Evolutionary conservation across 2,113 vertebrate species (phyloP), one percentile per base, ranked within the genome.

Genomic region (Cryptotis parvus): DNA sequence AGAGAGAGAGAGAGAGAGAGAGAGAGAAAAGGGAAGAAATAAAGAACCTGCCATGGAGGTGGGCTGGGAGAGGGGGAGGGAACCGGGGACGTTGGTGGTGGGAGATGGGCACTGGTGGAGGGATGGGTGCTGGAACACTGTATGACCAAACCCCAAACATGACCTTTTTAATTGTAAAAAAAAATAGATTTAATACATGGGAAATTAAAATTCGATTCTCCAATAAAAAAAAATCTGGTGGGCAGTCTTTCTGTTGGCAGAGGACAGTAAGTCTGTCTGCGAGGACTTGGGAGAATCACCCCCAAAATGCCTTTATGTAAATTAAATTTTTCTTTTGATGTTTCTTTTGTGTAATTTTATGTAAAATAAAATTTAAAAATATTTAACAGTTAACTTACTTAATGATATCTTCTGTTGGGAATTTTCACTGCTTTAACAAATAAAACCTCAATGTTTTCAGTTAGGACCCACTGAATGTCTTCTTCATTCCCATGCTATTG

Each of bases 221-320:
- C n/a, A n/a, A n/a, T n/a, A n/a, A n/a, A n/a, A n/a, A n/a, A n/a
- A n/a, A n/a, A n/a, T n/a, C n/a, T n/a, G n/a, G n/a, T n/a, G n/a
- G n/a, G n/a, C n/a, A n/a, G n/a, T n/a, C n/a, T 24, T 88, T 88
- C 39, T 89, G 35, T 6, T 87, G 58, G 20, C 35, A 87, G 24
- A 84, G 66, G 49, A 87, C 66, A 89, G 68, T 85, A 66, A 63
- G 78, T 87, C 37, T 65, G 24, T 45, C 58, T 78, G 6, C 18
- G 65, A 74, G 82, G 35, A 82, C 65, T 92, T 73, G 24, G 35
- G 37, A 29, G 24, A 86, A 76, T 92, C 73, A 79, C 37, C 61
- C 61, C 61, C 43, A 29, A 89, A 84, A 84, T 87, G 80, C 33
- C 37, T 94, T 92, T 88, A 69, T 84, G 10, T 80, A 81, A 91